These are phyloP conservation scores for Drosophila simulans DNA, from an alignment of 1,140 invertebrate species.

Conservation along the genomic window DNA sequence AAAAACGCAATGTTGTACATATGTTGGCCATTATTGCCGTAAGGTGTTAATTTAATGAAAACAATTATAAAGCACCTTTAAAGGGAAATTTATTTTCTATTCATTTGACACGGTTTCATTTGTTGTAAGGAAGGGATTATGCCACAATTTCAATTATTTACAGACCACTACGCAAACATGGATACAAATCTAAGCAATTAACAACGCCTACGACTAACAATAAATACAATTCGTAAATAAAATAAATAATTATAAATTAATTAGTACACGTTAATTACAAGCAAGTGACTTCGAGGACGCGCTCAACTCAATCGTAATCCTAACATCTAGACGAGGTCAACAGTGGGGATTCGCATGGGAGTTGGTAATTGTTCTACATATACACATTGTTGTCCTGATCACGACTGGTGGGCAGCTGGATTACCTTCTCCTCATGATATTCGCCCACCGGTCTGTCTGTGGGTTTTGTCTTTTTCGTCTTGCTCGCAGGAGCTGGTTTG, in stretches of 20 bases:
- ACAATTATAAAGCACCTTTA: neutral
- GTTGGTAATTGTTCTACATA: conserved; percentile 41
- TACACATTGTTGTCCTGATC: conserved; percentile 49
- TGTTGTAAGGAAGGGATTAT: conserved; percentile 21
- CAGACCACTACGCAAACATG: conserved; percentile 55
- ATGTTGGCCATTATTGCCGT: no score
- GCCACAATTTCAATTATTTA: conserved; percentile 74
- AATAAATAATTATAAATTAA: conserved; percentile 64
- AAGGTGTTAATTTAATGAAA: neutral
- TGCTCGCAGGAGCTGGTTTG: conserved; percentile 70
- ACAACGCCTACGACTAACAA: conserved; percentile 67
- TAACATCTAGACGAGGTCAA: conserved; percentile 56
- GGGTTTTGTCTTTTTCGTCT: conserved; percentile 38
- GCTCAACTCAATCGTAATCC: conserved; percentile 53
- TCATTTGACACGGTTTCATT: conserved; percentile 27
- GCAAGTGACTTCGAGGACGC: conserved; percentile 78
- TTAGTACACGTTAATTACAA: conserved; percentile 72
- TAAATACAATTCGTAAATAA: conserved; percentile 65
- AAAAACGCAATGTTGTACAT: no score
- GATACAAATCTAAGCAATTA: conserved; percentile 52
- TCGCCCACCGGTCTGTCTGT: conserved; percentile 52
- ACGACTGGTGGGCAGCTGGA: conserved; percentile 52
- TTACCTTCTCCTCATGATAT: conserved; percentile 69
- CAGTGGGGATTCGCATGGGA: conserved; percentile 16
- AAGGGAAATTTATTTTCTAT: conserved; percentile 47